Evolutionary conservation across 2,113 vertebrate species (phyloP).

Genomic region (Odontesthes bonariensis): DNA sequence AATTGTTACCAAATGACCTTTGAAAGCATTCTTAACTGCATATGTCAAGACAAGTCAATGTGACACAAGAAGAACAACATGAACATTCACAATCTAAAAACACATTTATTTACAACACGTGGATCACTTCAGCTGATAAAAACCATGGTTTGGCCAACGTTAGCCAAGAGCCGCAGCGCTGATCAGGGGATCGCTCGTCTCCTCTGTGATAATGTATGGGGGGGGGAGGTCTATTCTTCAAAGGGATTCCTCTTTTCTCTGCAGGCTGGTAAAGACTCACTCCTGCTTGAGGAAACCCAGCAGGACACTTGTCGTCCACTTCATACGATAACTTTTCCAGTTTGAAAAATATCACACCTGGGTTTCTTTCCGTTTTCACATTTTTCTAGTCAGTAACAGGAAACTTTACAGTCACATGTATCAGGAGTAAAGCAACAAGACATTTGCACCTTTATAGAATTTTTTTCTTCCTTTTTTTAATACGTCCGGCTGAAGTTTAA

Average conservation of each 20-base stretch:
- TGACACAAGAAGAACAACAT: conserved; percentile 20
- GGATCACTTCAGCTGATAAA: conserved; percentile 81
- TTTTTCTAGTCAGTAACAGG: conserved; percentile 33
- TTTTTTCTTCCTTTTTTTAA: background rate
- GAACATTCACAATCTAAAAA: conserved; percentile 79
- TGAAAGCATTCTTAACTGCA: no score
- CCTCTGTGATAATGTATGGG: conserved; percentile 14
- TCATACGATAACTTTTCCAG: conserved; percentile 19
- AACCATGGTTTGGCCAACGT: conserved; percentile 54
- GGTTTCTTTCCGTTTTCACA: conserved; percentile 49
- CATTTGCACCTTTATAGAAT: conserved; percentile 5
- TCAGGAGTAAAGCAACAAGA: conserved; percentile 34
- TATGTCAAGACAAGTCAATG: background rate
- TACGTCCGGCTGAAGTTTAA: background rate
- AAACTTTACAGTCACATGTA: conserved; percentile 54
- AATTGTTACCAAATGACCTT: no score
- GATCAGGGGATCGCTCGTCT: conserved; percentile 50
- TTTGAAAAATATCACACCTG: conserved; percentile 41
- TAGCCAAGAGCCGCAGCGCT: conserved; percentile 56
- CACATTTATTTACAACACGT: conserved; percentile 83
- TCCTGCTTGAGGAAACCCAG: background rate
- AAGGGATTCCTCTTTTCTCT: conserved; percentile 15
- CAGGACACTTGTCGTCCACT: background rate
- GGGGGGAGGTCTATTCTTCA: no score
- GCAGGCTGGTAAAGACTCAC: conserved; percentile 32